phyloP scores from a whole-genome alignment of 2,888 invertebrate genomes.

The Stenotaenia linearis region DNA sequence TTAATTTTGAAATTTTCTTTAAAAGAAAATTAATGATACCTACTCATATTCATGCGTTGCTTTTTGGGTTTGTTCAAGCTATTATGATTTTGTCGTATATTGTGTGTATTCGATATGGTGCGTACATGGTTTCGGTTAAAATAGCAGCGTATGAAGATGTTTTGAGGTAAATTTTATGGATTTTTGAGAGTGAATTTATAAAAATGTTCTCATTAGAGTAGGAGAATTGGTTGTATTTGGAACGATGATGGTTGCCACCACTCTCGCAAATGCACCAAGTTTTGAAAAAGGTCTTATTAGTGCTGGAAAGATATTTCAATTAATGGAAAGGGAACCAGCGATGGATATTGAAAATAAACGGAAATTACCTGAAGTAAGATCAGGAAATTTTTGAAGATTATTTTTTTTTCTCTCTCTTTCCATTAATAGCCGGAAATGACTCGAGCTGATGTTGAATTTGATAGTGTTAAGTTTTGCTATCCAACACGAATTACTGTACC shows the following conservation, averaged over 20 bases:
- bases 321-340: conserved; percentile 40
- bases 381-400: background rate
- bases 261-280: conserved; percentile 41
- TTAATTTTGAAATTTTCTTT: no score
- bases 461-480: conserved; percentile 67
- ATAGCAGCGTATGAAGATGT: conserved; percentile 60
- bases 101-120: conserved; percentile 65
- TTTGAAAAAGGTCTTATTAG: conserved; percentile 40
- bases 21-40: background rate
- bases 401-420: background rate
- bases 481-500: conserved; percentile 66
- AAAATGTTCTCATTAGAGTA: no score
- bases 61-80: conserved; percentile 65
- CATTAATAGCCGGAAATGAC: background rate
- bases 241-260: conserved; percentile 40
- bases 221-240: conserved; percentile 40
- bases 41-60: conserved; percentile 59
- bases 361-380: background rate
- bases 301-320: conserved; percentile 40
- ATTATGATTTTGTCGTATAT: conserved; percentile 67
- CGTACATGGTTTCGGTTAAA: conserved; percentile 59
- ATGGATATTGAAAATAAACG: conserved; percentile 37
- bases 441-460: conserved; percentile 55
- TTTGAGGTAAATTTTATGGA: conserved; percentile 56
- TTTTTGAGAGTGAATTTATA: no score